Base-by-base conservation (phyloP, 2,797 vertebrate genomes). In the Crenichthys baileyi region DNA sequence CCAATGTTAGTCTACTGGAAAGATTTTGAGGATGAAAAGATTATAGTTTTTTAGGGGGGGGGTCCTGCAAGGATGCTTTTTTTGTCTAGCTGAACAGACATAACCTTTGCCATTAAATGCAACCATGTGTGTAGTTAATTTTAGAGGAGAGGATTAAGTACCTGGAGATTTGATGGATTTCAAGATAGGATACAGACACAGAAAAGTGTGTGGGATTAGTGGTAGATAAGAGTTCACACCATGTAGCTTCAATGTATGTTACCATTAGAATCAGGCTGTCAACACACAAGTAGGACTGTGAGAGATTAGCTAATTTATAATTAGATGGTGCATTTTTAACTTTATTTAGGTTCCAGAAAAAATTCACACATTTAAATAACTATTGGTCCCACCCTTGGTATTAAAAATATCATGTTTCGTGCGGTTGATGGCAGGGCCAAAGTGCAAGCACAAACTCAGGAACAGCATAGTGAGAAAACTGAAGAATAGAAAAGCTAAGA, bases 161-260 rank as follows among this genome's bases (percentile, higher is more conserved):
- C 41, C 41, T 70, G n/a, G 11, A 70, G 67, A 15, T 46, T 70
- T 70, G 67, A 72, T 53, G 18, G 70, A 72, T 55, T 53, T 53
- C 67, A 70, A 70, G 67, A 70, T 70, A n/a, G 24, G 44, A 41
- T 2, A 22, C 44, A 68, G 31, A 22, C 61, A 18, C 15, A 31
- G n/a, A 70, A 70, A 70, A 70, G 24, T 70, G 67, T 0, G 9
- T 13, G 12, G 65, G 65, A 68, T 68, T 68, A 68, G 39, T 68
- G 39, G 39, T 15, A 41, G 65, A 68, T 68, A 68, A 68, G 65
- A 44, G 65, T 13, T 68, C 13, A 44, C 9, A 68, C 65, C 65
- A 2, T 68, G 65, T 68, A 41, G 22, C 22, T 44, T 24, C 22
- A 68, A 44, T 44, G 39, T 70, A 22, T 70, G 39, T 46, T 12